Base-by-base conservation (phyloP, 2,113 vertebrate species). In the Conger conger region DNA sequence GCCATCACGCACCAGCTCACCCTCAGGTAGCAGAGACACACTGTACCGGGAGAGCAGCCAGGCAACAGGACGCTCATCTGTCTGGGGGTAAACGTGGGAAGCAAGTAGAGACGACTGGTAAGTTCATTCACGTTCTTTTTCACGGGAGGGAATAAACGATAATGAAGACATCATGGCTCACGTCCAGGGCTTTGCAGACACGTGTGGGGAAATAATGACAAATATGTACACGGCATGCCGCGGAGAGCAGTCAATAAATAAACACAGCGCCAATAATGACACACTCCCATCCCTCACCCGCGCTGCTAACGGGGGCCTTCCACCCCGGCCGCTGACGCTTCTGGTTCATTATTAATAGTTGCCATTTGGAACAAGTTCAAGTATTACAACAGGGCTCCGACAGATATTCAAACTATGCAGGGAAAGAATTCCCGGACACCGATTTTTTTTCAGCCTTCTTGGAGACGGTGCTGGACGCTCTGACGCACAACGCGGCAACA, bases 131-230 rank as follows among this genome's bases (percentile, higher is more conserved):
- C 23, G 77, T 36, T 18, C 36, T 37, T 37, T 13, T 30, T 16
- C 18, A 20, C 35, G 35, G 4, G 6, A 23, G 68, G 30, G 13
- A 33, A 77, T 36, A 77, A 77, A 83, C 89, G 89, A 86, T 83
- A 92, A 92, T 89, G 89, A 93, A 89, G 88, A 87, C 87, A 87
- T 89, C 53, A 86, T 88, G 87, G 90, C 89, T 87, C 84, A 36
- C 27, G 86, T 85, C 85, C 88, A 88, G 38, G 87, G 83, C 81
- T 86, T 78, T 82, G 82, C 83, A 87, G 38, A 80, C 82, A 35
- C 82, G 17, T 8, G 38, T 17, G 77, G 38, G 0, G 77, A 4
- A 37, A 40, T 4, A 35, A 50, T 82, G 18, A 45, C 84, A 87
- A 84, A 91, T 84, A 88, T 73, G 37, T 84, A 92, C 83, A 85